Conservation (phyloP, 2,888 invertebrate genomes). For the Acronicta psi region DNA sequence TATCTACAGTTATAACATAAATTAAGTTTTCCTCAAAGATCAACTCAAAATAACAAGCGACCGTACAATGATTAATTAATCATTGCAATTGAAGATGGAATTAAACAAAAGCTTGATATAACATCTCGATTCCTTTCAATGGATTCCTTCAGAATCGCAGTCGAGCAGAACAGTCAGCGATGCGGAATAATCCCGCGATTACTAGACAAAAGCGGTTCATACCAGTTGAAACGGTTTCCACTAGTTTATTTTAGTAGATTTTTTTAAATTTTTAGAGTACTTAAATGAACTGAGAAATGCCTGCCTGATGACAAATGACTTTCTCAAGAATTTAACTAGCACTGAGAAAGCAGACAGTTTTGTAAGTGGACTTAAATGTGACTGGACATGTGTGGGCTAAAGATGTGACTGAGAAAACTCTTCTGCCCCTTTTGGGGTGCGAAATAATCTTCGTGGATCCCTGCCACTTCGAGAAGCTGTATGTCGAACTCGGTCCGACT, state of each 20-base stretch:
- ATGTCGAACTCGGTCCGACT: too few species aligned
- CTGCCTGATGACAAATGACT: too few species aligned
- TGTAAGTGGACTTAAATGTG: too few species aligned
- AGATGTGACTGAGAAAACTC: too few species aligned
- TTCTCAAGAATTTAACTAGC: too few species aligned
- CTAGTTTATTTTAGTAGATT: not conserved
- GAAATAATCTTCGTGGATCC: too few species aligned
- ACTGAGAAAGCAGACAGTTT: too few species aligned
- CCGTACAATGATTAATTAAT: conserved; percentile 19
- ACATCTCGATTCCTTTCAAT: conserved; percentile 35
- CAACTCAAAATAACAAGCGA: conserved; percentile 9
- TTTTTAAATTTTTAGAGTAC: too few species aligned
- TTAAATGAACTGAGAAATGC: too few species aligned
- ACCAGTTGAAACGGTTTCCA: conserved; percentile 31
- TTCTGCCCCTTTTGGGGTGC: too few species aligned
- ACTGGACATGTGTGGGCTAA: too few species aligned
- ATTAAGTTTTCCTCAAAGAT: conserved; percentile 20
- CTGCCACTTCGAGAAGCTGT: too few species aligned
- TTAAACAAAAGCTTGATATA: conserved; percentile 26
- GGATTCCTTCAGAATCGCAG: conserved; percentile 14
- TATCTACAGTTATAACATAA: conserved; percentile 13
- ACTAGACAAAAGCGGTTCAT: conserved; percentile 42
- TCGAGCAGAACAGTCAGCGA: conserved; percentile 40
- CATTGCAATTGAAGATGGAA: conserved; percentile 22
- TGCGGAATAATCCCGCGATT: conserved; percentile 52